Base-by-base conservation (phyloP, 2,888 invertebrate genomes). In the Lydus trimaculatus region DNA sequence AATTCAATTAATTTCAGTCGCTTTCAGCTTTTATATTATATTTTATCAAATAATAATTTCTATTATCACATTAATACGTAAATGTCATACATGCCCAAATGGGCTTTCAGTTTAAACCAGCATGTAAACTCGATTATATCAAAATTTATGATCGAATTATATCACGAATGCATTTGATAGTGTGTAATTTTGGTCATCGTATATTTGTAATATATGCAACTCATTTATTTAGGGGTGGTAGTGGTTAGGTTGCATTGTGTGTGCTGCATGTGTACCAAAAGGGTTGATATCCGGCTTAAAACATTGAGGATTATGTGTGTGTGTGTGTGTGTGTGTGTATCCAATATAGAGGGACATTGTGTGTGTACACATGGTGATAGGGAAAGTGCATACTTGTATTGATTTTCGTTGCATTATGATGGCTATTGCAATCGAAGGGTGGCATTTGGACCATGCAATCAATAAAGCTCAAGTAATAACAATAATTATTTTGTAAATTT, bases 261-360 rank as follows among this genome's bases (percentile, higher is more conserved):
- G 61, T 48, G 17, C 56, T 71, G 71, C 63, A 71, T 68, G 72
- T 75, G 73, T 73, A 72, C 70, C 70, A 67, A 68, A 73, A 75
- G 73, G 76, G 76, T 72, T 72, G 72, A 70, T 69, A 72, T 67
- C 61, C 71, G 61, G 23, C 52, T 23, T 69, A 69, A 64, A 71
- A 66, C 67, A 39, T 11, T 8, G 70, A 69, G n/a, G 52, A 23
- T 17, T 6, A 17, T 43, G n/a, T 69, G 73, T 73, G 72, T 71
- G 70, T 72, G 69, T 64, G 58, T 28, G 28, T 63, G n/a, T 65
- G n/a, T n/a, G n/a, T n/a, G 28, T 65, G 62, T 58, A 2, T 36
- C 15, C 36, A 36, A 36, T 36, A 36, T 36, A 15, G 13, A 36
- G 36, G 36, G 13, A 61, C 65, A 62, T 48, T 66, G 61, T 66